phyloP scores from a whole-genome alignment of 2,113 vertebrate genomes.

The Capra hircus region DNA sequence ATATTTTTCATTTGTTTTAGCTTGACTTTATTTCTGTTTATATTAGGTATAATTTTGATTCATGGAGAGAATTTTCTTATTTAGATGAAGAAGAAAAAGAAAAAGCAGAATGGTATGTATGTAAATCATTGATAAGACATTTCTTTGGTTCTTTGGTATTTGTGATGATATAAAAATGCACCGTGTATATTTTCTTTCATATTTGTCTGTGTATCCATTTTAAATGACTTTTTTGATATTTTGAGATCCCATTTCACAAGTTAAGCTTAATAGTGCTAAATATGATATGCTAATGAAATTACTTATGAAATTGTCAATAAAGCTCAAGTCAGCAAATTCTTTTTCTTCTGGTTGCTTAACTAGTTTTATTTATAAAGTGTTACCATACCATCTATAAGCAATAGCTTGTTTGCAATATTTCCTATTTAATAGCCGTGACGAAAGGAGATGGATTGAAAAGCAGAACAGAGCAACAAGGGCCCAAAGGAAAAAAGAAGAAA shows the following conservation, averaged over 20 bases:
- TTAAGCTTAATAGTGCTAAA: constrained; percentile 4
- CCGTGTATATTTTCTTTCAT: background rate
- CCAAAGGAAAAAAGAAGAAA: constrained; percentile 98
- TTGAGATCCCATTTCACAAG: constrained; percentile 2
- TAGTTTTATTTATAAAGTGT: background rate
- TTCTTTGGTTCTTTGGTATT: background rate
- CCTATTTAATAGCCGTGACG: constrained; percentile 89
- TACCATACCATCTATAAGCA: background rate
- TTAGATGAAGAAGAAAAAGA: constrained; percentile 99
- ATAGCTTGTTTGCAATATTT: background rate
- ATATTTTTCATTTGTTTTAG: background rate
- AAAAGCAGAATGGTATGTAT: constrained; percentile 96
- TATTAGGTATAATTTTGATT: constrained; percentile 97
- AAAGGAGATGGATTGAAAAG: constrained; percentile 98
- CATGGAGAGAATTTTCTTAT: constrained; percentile 99
- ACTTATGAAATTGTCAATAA: background rate
- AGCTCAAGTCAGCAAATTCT: background rate
- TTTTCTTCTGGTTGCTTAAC: constrained; percentile 18
- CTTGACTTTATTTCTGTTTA: constrained; percentile 11
- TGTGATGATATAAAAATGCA: constrained; percentile 4
- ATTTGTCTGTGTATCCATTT: background rate
- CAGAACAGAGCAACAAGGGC: constrained; percentile 96
- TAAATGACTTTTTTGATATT: background rate
- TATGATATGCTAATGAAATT: background rate
- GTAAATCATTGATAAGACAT: constrained; percentile 37